phyloP scores from a whole-genome alignment of 2,797 vertebrate species.

The Coendou prehensilis region DNA sequence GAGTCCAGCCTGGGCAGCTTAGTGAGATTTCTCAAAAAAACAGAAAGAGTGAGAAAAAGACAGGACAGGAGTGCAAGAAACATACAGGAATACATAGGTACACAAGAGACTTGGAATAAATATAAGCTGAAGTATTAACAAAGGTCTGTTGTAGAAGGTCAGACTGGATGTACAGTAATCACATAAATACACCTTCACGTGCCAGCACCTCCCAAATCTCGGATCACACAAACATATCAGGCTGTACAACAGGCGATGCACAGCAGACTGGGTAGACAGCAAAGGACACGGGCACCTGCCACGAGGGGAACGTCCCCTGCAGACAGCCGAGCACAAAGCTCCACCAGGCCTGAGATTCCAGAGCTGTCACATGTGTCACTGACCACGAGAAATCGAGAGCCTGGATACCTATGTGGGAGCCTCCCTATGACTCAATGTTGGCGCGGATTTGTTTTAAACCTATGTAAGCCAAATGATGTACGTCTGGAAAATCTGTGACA shows the following conservation, averaged over 20 bases:
- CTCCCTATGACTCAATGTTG: neutral
- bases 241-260: neutral
- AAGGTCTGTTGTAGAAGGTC: neutral
- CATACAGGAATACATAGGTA: neutral
- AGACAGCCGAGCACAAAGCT: neutral
- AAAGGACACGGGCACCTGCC: neutral
- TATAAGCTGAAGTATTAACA: neutral
- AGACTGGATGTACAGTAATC: neutral
- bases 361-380: neutral
- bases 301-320: too few species aligned
- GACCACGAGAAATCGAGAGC: neutral
- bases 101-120: neutral
- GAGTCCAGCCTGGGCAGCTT: neutral
- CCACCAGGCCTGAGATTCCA: too few species aligned
- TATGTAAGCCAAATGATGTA: neutral
- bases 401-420: neutral
- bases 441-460: neutral
- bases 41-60: neutral
- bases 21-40: neutral
- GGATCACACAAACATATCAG: neutral
- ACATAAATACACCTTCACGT: rapidly evolving
- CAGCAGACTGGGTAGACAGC: rapidly evolving
- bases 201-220: neutral
- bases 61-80: neutral
- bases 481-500: neutral